Evolutionary conservation across 64 coral and sea anemone species (phyloP), one percentile per base, ranked within the genome.

Genomic region (Hydrozoanthus tunicans): DNA sequence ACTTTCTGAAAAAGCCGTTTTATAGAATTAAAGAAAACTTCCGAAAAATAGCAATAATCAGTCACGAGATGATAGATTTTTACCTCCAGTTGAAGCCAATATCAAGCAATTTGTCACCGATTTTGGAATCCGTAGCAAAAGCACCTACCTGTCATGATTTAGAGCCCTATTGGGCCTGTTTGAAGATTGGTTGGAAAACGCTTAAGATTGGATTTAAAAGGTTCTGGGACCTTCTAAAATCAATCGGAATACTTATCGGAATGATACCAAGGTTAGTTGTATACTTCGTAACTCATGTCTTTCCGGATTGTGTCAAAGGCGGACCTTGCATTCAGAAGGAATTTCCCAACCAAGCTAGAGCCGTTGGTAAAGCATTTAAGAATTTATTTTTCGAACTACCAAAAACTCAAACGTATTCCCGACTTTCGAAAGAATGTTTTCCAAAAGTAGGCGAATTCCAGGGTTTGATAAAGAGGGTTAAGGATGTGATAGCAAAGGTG

Each of bases 331-430:
- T 98, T 54, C 91, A 91, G 11, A 95, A 98, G 25, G 91, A 89
- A 6, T 98, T 98, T 32, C 95, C 83, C 6, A 60, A 98, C 14
- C 96, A 98, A 93, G 96, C 88, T n/a, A 94, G 91, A 62, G 89
- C 26, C 17, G 65, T 98, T 14, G 82, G 85, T 55, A 91, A 93
- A 8, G 92, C 90, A 5, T 14, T 86, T 1, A 63, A 91, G 26
- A 53, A 77, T n/a, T 11, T 95, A 10, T 91, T 88, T 57, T 51
- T 76, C 6, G 94, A 77, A 6, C 91, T 93, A n/a, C 56, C 75
- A 62, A 92, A 95, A 80, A 59, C 92, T 3, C 93, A 91, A 95
- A 94, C 78, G 10, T 95, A 93, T 61, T 95, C 94, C 14, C 79
- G 89, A 27, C 85, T 89, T 86, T 77, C 92, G 53, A 73, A 91